A percentile compares a stretch with the other conserved stretches of the same genome.
phyloP scores from a whole-genome alignment of 53 echinoderm and acorn worm genomes.

The Holothuria scabra region DNA sequence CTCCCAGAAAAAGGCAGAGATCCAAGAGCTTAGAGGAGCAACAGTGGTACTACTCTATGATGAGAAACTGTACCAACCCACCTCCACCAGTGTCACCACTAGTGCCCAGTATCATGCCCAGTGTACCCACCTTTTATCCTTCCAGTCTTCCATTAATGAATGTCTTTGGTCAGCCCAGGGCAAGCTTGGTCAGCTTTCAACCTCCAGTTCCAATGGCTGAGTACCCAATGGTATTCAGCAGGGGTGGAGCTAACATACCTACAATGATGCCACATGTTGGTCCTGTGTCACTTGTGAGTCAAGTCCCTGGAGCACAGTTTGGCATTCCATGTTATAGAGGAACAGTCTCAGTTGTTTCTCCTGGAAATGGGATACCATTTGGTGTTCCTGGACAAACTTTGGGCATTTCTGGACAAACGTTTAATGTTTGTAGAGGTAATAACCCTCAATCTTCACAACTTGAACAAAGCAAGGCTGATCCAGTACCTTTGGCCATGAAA shows the following conservation, averaged over 20 bases:
- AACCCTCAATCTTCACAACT: too few species aligned
- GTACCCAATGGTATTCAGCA: constrained; percentile 28
- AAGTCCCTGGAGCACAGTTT: constrained; percentile 24
- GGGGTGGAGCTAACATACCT: not conserved
- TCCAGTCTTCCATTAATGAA: constrained; percentile 47
- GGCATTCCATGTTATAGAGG: constrained; percentile 35
- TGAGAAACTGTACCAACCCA: constrained; percentile 45
- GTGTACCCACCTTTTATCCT: constrained; percentile 27
- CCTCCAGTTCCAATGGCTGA: not conserved
- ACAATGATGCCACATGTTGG: constrained; percentile 12
- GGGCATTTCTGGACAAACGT: too few species aligned
- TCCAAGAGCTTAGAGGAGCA: constrained; percentile 58
- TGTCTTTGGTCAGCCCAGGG: constrained; percentile 29
- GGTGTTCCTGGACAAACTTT: too few species aligned
- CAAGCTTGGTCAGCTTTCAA: constrained; percentile 36
- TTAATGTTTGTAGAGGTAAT: too few species aligned
- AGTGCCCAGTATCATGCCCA: constrained; percentile 10
- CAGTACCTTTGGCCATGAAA: too few species aligned
- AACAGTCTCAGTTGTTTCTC: constrained; percentile 8
- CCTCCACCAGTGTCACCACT: constrained; percentile 38
- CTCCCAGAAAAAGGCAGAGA: constrained; percentile 50
- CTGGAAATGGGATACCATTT: not conserved
- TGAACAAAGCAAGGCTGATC: too few species aligned
- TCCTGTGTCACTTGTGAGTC: constrained; percentile 30
- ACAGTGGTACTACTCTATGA: constrained; percentile 73